Conservation (phyloP, 2,888 invertebrate genomes). For the Odontothrips loti region DNA sequence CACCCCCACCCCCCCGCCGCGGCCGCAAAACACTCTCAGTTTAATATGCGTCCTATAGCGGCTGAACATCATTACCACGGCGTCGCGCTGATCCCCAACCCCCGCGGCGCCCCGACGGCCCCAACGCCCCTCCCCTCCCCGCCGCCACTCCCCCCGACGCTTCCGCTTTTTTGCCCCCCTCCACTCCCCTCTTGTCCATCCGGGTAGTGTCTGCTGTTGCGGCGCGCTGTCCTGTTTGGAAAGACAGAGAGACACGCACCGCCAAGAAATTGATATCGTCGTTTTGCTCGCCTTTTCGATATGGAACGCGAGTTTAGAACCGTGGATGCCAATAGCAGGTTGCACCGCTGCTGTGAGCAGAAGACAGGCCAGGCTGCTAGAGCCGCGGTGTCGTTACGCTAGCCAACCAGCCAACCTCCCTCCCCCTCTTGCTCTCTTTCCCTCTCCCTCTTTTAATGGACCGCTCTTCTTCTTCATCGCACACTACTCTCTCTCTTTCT, state of each 20-base stretch:
- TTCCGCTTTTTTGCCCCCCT: constrained; percentile 15
- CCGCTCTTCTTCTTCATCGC: constrained; percentile 29
- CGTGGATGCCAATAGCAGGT: too few species aligned
- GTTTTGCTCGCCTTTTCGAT: too few species aligned
- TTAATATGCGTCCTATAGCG: constrained; percentile 26
- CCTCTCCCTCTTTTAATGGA: constrained; percentile 9
- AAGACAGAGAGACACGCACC: too few species aligned
- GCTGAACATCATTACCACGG: constrained; percentile 16
- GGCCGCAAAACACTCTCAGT: constrained; percentile 18
- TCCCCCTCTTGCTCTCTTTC: not conserved
- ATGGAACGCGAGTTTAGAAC: too few species aligned
- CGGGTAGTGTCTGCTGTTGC: not conserved
- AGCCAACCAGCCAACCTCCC: not conserved
- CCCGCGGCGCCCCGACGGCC: not conserved
- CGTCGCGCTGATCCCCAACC: not conserved
- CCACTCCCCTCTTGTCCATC: constrained; percentile 22
- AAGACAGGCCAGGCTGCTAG: too few species aligned
- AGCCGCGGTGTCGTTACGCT: too few species aligned
- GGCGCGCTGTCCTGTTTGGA: too few species aligned
- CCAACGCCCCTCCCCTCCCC: not conserved
- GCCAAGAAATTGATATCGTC: too few species aligned
- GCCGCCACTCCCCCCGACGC: not conserved
- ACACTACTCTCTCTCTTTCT: not conserved
- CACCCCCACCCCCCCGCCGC: not conserved
- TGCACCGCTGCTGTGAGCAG: too few species aligned